Conservation (phyloP, 2,113 vertebrate genomes). For the Grammomys dolichurus region DNA sequence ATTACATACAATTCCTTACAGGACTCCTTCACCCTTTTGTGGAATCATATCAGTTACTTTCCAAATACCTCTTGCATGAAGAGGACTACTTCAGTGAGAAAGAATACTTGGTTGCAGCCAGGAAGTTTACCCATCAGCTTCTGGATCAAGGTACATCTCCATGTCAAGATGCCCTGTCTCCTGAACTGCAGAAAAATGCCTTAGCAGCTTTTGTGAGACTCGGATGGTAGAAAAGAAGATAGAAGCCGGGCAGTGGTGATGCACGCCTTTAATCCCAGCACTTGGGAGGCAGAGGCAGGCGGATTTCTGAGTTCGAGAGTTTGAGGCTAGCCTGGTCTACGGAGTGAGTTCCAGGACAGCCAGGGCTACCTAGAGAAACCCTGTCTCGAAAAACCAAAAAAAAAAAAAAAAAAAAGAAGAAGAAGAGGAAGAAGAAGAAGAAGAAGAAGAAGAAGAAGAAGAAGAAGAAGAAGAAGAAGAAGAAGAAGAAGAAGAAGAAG, state of each 20-base stretch:
- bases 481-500: too few relatives aligned
- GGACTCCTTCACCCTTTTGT: conserved; percentile 93
- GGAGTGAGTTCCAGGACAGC: too few relatives aligned
- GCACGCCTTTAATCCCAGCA: conserved; percentile 77
- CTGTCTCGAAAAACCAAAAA: too few relatives aligned
- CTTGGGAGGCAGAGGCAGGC: too few relatives aligned
- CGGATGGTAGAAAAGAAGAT: conserved; percentile 87
- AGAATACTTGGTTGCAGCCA: conserved; percentile 89
- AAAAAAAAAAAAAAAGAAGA: too few relatives aligned
- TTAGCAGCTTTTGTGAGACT: conserved; percentile 91
- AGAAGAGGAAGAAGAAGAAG: too few relatives aligned
- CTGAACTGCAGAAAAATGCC: conserved; percentile 95
- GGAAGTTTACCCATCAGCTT: conserved; percentile 90
- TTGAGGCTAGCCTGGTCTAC: too few relatives aligned
- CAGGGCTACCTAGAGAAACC: too few relatives aligned
- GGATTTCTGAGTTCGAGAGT: too few relatives aligned
- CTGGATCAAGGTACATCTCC: conserved; percentile 92
- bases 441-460: conserved; percentile 78
- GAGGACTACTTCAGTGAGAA: conserved; percentile 90
- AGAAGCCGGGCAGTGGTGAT: conserved; percentile 76
- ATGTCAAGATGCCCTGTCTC: conserved; percentile 92
- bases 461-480: too few relatives aligned
- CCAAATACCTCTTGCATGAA: conserved; percentile 91
- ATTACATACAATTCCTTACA: conserved; percentile 90
- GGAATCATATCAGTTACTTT: conserved; percentile 95